Evolutionary conservation across 2,888 invertebrate species (phyloP).

Genomic region (Chalcosyrphus nemorum): DNA sequence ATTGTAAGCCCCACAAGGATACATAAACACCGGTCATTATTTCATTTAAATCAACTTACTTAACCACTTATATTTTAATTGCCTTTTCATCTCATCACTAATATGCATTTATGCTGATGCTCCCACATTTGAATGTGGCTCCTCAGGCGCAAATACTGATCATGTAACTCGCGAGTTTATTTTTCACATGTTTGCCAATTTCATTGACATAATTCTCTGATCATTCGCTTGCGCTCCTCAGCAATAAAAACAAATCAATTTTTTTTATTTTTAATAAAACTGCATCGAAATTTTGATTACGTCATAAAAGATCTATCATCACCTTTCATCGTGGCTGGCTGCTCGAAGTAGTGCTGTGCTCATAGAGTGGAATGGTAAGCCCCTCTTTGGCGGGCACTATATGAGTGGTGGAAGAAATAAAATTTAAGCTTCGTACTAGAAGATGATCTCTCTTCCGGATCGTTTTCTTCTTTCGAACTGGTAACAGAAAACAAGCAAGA

Average conservation of each 20-base stretch:
- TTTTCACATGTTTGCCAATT: conserved; percentile 4
- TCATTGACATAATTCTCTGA: conserved; percentile 37
- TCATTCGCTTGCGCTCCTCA: neutral
- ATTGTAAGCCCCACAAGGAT: neutral
- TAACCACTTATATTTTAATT: neutral
- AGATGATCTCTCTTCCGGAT: conserved; percentile 71
- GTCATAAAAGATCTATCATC: conserved; percentile 51
- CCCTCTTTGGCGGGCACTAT: conserved; percentile 12
- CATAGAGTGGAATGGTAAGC: neutral
- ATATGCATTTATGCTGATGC: conserved; percentile 1
- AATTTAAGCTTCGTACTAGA: conserved; percentile 26
- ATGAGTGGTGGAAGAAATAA: conserved; percentile 19
- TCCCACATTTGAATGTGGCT: neutral
- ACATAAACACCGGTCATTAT: neutral
- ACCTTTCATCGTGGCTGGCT: conserved; percentile 54
- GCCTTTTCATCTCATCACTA: neutral
- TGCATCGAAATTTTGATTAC: conserved; percentile 47
- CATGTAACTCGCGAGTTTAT: conserved; percentile 21
- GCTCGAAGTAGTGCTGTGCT: neutral
- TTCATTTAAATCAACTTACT: neutral
- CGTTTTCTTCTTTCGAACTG: conserved; percentile 25
- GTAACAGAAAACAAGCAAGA: neutral
- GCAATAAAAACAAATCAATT: conserved; percentile 39
- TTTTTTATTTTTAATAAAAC: neutral
- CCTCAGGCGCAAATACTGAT: neutral